phyloP scores from a whole-genome alignment of 2,113 vertebrate species.

The Myrmecobius fasciatus region DNA sequence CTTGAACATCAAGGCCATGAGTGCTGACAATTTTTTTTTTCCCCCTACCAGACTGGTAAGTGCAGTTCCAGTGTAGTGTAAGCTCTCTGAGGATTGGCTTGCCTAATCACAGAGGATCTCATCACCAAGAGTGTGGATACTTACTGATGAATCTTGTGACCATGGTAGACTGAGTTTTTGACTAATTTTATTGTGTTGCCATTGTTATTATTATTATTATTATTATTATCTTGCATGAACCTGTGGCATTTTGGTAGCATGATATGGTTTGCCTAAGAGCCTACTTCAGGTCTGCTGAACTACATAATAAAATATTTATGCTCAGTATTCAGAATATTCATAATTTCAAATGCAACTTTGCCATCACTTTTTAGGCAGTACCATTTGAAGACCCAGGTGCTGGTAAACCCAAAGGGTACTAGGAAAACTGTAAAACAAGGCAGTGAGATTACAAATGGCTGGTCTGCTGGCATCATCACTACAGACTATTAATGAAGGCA shows the following conservation, averaged over 20 bases:
- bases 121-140: background rate
- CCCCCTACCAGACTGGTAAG: background rate
- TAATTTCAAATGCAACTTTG: background rate
- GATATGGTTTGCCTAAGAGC: background rate
- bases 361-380: background rate
- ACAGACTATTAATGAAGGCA: background rate
- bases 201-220: too few species aligned
- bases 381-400: background rate
- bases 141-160: background rate
- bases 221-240: background rate
- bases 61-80: background rate
- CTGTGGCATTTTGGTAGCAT: background rate
- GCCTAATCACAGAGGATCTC: background rate
- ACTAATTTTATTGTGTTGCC: background rate
- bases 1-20: background rate
- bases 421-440: background rate
- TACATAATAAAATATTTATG: background rate
- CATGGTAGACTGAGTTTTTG: background rate
- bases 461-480: background rate
- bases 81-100: background rate
- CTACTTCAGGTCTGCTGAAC: background rate
- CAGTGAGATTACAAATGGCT: background rate
- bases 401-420: background rate
- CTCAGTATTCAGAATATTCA: background rate
- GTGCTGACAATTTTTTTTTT: background rate